Evolutionary conservation across 2,888 invertebrate species (phyloP), one percentile per base, ranked within the genome.

Genomic region (Cordilura impudica): DNA sequence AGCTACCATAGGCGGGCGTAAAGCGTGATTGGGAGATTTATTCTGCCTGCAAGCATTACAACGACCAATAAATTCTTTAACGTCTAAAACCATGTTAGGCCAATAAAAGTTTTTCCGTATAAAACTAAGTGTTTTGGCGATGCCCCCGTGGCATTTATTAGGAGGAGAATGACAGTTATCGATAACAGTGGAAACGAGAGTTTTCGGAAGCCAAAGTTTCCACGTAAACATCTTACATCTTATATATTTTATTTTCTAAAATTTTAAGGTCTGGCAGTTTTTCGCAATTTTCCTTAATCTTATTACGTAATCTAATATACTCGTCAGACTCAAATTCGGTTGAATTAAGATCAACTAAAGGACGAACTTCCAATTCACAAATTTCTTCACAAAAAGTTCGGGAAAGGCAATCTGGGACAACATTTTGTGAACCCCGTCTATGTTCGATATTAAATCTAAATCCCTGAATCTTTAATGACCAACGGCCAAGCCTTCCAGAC

Each of bases 371-470:
- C 35, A 35, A 8, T 63, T n/a, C n/a, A n/a, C n/a, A n/a, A n/a
- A n/a, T n/a, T n/a, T n/a, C n/a, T n/a, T n/a, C n/a, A n/a, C n/a
- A 6, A n/a, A 16, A 56, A 23, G 65, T 63, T 23, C 83, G 53
- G 5, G 82, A 82, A 1, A 84, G 51, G 4, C 84, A 81, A 66
- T 85, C 85, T 0, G 84, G 81, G 1, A 85, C 83, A 53, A 7
- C 35, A 39, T 10, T 54, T 49, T 47, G 39, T 1, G 39, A 43
- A 29, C 72, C 26, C 2, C 23, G 82, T 18, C 84, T 81, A n/a
- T n/a, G n/a, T n/a, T n/a, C n/a, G n/a, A n/a, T n/a, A n/a, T n/a
- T n/a, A n/a, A n/a, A n/a, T n/a, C 65, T 63, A 8, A 72, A 35
- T 10, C 63, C 49, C 12, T 75, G 82, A 81, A 73, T 77, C 83